Evolutionary conservation across 35 echinoderm and acorn worm genomes (phyloP).

Genomic region (Heliocidaris erythrogramma): DNA sequence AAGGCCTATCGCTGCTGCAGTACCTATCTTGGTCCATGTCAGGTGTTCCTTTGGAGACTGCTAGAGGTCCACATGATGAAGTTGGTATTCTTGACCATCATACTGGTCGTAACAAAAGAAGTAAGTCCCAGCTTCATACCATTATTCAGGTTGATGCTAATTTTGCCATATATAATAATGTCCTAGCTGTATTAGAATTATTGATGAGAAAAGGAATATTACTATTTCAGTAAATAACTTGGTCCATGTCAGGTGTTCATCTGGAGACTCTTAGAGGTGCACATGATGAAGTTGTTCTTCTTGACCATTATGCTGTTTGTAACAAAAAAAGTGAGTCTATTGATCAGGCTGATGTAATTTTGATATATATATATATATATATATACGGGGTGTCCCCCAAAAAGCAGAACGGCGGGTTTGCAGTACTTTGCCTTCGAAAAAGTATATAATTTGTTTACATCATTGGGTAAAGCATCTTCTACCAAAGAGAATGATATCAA

Average conservation of each 20-base stretch:
- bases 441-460: too few relatives aligned
- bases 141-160: too few relatives aligned
- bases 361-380: too few relatives aligned
- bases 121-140: too few relatives aligned
- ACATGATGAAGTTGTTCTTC: constrained; percentile 83
- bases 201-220: neutral
- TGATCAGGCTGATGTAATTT: too few relatives aligned
- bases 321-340: constrained; percentile 57
- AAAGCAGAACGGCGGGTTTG: too few relatives aligned
- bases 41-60: constrained; percentile 67
- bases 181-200: too few relatives aligned
- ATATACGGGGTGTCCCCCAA: too few relatives aligned
- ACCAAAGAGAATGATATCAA: too few relatives aligned
- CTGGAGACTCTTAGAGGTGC: constrained; percentile 80
- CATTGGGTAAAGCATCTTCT: too few relatives aligned
- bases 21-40: constrained; percentile 50
- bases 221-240: constrained; percentile 49
- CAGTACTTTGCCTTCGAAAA: too few relatives aligned
- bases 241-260: constrained; percentile 31
- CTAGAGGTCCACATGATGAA: constrained; percentile 97
- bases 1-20: constrained; percentile 45
- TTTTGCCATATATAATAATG: too few relatives aligned
- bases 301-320: constrained; percentile 73
- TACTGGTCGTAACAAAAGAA: constrained; percentile 57
- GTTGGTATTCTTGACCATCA: constrained; percentile 77